Percentiles rank a stretch among this genome's conserved stretches.
Evolutionary conservation across 2,888 invertebrate species (phyloP).

Genomic region (Tiphia femorata): DNA sequence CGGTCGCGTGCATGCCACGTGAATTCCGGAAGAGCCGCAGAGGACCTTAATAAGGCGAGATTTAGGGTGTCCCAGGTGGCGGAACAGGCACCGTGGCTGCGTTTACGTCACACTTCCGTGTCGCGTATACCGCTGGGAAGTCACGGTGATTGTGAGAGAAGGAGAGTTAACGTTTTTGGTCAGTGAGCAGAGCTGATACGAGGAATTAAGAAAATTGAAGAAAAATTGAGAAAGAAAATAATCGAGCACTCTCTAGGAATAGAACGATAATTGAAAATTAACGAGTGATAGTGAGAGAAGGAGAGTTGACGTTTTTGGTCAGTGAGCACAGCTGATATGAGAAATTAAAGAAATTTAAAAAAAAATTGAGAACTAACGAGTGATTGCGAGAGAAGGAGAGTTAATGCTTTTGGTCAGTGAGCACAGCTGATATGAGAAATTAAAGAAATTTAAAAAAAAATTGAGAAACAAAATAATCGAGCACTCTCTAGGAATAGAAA

Average conservation of each 20-base stretch:
- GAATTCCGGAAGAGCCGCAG: conserved; percentile 5
- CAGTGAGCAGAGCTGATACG: not conserved
- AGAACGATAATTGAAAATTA: too few relatives aligned
- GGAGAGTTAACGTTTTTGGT: not conserved
- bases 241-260: too few relatives aligned
- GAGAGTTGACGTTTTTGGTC: not conserved
- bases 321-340: not conserved
- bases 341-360: not conserved
- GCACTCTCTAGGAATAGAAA: too few relatives aligned
- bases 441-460: too few relatives aligned
- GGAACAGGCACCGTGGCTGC: conserved; percentile 15
- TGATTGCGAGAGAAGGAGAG: conserved; percentile 1
- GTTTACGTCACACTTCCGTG: conserved; percentile 54
- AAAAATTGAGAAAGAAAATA: too few relatives aligned
- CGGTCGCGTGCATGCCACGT: not conserved
- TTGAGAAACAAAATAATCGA: too few relatives aligned
- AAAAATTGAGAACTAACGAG: too few relatives aligned
- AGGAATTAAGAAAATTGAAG: not conserved
- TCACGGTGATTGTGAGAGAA: conserved; percentile 12
- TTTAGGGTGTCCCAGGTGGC: conserved; percentile 59
- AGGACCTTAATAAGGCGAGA: conserved; percentile 58
- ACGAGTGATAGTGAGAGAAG: conserved; percentile 6
- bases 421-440: not conserved
- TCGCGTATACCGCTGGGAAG: conserved; percentile 26
- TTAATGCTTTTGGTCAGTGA: not conserved